Conservation (phyloP, 2,888 invertebrate species). For the Patella depressa region DNA sequence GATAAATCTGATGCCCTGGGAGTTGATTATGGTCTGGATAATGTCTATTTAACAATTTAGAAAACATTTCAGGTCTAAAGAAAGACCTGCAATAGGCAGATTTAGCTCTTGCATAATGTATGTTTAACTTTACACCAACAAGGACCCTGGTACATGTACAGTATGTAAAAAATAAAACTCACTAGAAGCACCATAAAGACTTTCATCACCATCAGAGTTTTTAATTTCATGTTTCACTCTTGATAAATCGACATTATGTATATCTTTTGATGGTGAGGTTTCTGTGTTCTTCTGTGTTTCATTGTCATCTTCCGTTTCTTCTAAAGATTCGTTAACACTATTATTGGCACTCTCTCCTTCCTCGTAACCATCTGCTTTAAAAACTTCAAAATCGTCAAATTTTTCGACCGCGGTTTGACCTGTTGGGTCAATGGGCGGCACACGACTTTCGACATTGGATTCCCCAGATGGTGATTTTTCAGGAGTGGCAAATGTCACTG, state of each 20-base stretch:
- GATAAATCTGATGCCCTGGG: too few species aligned
- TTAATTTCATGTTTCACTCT: background rate
- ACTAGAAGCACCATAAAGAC: background rate
- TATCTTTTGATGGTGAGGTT: background rate
- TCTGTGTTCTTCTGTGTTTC: background rate
- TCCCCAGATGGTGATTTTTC: background rate
- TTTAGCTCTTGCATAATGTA: too few species aligned
- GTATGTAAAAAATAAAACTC: too few species aligned
- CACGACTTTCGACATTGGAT: background rate
- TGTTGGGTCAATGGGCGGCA: background rate
- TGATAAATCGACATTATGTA: background rate
- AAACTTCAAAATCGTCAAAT: slow-evolving; percentile 3
- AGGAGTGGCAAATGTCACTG: background rate
- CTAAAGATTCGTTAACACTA: background rate
- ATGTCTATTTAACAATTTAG: too few species aligned
- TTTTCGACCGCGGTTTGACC: background rate
- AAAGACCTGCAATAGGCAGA: too few species aligned
- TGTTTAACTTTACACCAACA: too few species aligned
- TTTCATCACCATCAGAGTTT: background rate
- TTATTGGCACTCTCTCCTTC: background rate
- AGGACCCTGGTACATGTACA: too few species aligned
- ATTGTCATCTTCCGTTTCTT: background rate
- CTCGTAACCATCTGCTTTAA: background rate
- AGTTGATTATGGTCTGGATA: too few species aligned
- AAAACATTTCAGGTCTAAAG: too few species aligned